Conservation (phyloP, 2,113 vertebrate genomes). For the Chamaea fasciata region DNA sequence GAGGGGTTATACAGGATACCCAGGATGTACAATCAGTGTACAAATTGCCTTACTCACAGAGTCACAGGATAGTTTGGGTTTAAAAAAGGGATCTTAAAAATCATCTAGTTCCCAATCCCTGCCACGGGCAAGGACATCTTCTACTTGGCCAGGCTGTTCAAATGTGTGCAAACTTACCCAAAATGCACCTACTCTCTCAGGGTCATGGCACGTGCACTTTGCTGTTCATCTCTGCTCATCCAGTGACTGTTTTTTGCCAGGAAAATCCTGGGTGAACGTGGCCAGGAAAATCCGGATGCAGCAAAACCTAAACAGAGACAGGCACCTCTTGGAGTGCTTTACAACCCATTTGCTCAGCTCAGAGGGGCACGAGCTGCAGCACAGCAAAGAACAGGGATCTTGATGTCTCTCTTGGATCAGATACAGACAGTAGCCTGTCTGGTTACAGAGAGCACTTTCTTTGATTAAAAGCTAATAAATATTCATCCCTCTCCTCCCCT, state of each 20-base stretch:
- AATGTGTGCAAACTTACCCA: not conserved
- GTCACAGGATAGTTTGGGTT: not conserved
- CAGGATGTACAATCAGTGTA: not conserved
- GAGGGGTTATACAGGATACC: not conserved
- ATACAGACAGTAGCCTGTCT: constrained; percentile 52
- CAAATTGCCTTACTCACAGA: not conserved
- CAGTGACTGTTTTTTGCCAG: rapidly evolving
- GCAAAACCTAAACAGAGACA: not conserved
- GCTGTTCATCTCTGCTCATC: not conserved
- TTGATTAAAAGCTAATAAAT: constrained; percentile 64
- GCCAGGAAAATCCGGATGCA: not conserved
- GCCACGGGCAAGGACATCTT: not conserved
- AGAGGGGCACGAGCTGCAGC: not conserved
- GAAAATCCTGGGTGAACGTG: rapidly evolving
- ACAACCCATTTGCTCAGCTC: not conserved
- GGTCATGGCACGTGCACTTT: not conserved
- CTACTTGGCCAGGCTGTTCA: not conserved
- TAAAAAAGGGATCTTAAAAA: not conserved
- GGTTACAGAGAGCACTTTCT: constrained; percentile 44
- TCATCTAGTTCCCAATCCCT: not conserved
- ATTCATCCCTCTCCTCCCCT: constrained; percentile 55
- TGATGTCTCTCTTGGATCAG: constrained; percentile 44
- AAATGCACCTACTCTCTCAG: not conserved
- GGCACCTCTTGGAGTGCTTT: not conserved
- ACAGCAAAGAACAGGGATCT: constrained; percentile 12